Conservation (phyloP, 2,888 invertebrate genomes). For the Operophtera brumata region DNA sequence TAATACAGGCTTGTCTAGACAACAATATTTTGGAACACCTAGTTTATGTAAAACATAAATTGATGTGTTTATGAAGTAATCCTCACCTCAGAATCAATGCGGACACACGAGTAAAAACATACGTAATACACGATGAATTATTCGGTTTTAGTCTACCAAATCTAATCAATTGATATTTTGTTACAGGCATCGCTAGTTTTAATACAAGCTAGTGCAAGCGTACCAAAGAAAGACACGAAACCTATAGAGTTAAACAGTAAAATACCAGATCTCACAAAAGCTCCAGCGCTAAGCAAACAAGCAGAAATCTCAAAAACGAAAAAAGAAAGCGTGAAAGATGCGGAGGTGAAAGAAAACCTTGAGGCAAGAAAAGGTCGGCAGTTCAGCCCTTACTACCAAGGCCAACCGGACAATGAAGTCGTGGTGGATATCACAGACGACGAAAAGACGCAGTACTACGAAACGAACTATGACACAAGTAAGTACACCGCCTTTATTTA, state of each 20-base stretch:
- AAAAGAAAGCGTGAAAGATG: conserved; percentile 12
- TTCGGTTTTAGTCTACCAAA: too few species aligned
- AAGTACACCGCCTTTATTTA: conserved; percentile 55
- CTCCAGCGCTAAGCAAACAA: conserved; percentile 15
- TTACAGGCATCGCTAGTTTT: conserved; percentile 66
- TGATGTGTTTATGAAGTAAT: conserved; percentile 42
- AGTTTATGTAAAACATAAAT: conserved; percentile 47
- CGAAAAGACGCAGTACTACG: conserved; percentile 87
- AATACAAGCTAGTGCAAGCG: conserved; percentile 56
- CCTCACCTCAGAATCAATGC: not conserved
- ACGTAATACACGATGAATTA: too few species aligned
- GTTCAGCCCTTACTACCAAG: conserved; percentile 44
- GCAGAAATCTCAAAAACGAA: conserved; percentile 6
- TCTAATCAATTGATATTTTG: conserved; percentile 26
- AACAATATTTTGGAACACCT: conserved; percentile 46
- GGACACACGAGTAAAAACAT: not conserved
- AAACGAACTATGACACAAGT: conserved; percentile 88
- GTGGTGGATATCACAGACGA: conserved; percentile 86
- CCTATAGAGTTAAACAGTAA: conserved; percentile 23
- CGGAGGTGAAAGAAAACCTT: conserved; percentile 21
- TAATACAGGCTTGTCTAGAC: conserved; percentile 44
- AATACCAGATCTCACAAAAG: conserved; percentile 21
- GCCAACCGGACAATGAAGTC: conserved; percentile 78
- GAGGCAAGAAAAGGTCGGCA: conserved; percentile 51
- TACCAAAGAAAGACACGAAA: conserved; percentile 46